Evolutionary conservation across 2,113 vertebrate species (phyloP), one percentile per base, ranked within the genome.

Genomic region (Ascaphus truei): DNA sequence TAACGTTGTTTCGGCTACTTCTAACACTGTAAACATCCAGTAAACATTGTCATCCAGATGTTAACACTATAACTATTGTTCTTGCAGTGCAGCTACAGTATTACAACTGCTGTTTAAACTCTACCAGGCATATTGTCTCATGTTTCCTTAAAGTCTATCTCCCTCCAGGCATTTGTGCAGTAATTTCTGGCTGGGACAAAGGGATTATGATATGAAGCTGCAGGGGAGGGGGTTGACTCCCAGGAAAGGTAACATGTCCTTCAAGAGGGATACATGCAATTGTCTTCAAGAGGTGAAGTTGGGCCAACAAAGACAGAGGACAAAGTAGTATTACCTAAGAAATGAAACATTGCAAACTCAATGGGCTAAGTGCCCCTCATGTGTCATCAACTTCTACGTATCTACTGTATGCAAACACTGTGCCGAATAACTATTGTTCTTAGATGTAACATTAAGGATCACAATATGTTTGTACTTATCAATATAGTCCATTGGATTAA

Each of bases 61-160:
- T 68, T 59, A 68, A 59, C 65, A 68, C 26, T 48, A 55, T 55
- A 8, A 15, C 45, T 59, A 68, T 58, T 50, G 55, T 58, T 68
- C 41, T 23, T 47, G 33, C 15, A 18, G 20, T 25, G 52, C 20
- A 18, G 9, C 26, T 67, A 23, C 29, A n/a, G n/a, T n/a, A n/a
- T n/a, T 56, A 45, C 57, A 55, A 67, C 64, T 68, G 43, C 31
- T 47, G 30, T 26, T 68, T 43, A 58, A 12, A 41, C 48, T 55
- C 51, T 55, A 12, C 7, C n/a, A 27, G 36, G 55, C 18, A 27
- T 22, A 55, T 66, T 55, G 53, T 66, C 36, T 66, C 34, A 31
- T 65, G 33, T 65, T 65, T 26, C 22, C 33, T 34, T 50, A 30
- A 55, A 65, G 36, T 55, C 11, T 16, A 23, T 11, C 15, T 59